Conservation (phyloP, 1,140 invertebrate species). For the Rhopalosiphum padi region DNA sequence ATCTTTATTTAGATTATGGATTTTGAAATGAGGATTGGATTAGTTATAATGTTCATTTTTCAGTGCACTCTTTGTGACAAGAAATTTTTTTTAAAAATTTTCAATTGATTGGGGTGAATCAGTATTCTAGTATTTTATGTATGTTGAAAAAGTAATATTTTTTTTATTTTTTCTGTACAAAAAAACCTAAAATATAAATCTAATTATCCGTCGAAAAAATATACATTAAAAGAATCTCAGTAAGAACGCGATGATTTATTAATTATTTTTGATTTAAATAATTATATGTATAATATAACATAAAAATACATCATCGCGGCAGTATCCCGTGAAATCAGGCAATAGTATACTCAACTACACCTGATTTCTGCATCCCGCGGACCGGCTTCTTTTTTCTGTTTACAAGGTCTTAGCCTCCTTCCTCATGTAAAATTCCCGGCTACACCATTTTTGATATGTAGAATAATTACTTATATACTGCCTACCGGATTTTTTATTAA, state of each 20-base stretch:
- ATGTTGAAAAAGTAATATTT: neutral
- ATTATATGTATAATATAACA: slow-evolving; percentile 8
- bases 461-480: neutral
- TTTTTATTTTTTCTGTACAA: neutral
- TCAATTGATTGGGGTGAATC: neutral
- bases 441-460: neutral
- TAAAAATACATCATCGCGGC: neutral
- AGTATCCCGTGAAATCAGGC: neutral
- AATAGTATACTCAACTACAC: neutral
- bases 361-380: neutral
- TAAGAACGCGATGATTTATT: neutral
- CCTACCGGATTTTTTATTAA: neutral
- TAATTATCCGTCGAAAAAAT: neutral
- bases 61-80: neutral
- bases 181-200: neutral
- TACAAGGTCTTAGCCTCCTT: neutral
- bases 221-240: neutral
- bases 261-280: neutral
- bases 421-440: neutral
- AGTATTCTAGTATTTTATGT: neutral
- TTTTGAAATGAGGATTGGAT: neutral
- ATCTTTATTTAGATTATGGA: neutral
- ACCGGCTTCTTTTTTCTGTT: neutral
- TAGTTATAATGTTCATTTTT: neutral
- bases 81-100: neutral